phyloP scores from a whole-genome alignment of 2,797 vertebrate genomes.

The Gymnoscopelus braueri region DNA sequence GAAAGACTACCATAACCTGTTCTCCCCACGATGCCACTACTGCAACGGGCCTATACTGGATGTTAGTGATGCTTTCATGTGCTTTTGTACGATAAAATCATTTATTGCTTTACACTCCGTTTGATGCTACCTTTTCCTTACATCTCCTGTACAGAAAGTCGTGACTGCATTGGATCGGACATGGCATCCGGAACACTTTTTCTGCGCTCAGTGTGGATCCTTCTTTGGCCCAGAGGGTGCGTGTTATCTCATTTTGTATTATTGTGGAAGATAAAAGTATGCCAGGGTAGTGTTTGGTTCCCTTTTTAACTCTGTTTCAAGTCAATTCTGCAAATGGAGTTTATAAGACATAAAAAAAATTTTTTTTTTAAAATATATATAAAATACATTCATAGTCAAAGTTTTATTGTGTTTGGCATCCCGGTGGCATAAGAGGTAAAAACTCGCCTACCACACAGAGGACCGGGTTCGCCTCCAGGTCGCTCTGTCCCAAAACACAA shows the following conservation, averaged over 20 bases:
- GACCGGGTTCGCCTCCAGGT: too few species aligned
- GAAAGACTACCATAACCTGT: constrained; percentile 89
- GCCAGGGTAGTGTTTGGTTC: too few species aligned
- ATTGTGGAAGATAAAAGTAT: too few species aligned
- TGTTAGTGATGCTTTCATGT: constrained; percentile 35
- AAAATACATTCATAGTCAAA: too few species aligned
- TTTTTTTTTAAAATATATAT: too few species aligned
- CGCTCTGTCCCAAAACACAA: too few species aligned
- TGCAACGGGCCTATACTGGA: constrained; percentile 80
- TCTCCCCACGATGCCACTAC: constrained; percentile 89
- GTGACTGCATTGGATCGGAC: constrained; percentile 96
- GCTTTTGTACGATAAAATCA: not conserved
- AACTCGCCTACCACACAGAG: too few species aligned
- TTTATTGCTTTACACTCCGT: not conserved
- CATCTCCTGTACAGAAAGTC: constrained; percentile 88
- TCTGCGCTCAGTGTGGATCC: constrained; percentile 97
- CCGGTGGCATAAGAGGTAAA: too few species aligned
- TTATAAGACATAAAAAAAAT: too few species aligned
- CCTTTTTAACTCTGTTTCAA: too few species aligned
- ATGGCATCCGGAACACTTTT: constrained; percentile 99
- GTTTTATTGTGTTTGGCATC: too few species aligned
- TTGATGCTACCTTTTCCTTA: not conserved
- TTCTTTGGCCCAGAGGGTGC: constrained; percentile 96
- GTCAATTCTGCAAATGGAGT: too few species aligned
- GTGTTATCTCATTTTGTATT: constrained; percentile 26